Conservation (phyloP, 2,113 vertebrate genomes). For the Cariama cristata region DNA sequence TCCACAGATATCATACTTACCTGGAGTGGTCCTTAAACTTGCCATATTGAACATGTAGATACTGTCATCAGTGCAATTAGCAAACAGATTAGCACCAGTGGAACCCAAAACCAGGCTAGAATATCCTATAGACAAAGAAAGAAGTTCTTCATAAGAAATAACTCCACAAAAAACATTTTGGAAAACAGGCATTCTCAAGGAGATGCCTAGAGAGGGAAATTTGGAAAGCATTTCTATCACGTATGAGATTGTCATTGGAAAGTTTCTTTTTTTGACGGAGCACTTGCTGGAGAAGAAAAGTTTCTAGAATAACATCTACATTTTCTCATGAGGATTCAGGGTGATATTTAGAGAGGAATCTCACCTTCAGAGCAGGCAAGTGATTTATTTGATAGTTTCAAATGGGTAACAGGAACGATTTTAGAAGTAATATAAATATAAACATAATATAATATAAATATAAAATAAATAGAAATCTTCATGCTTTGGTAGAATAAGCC, state of each 20-base stretch:
- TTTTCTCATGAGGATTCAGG: not conserved
- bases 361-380: not conserved
- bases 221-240: not conserved
- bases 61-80: constrained; percentile 94
- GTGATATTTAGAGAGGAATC: not conserved
- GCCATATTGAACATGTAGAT: constrained; percentile 94
- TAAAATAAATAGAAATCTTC: not conserved
- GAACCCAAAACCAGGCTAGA: constrained; percentile 94
- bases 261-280: not conserved
- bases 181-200: not conserved
- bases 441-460: too few species aligned
- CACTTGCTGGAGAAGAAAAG: not conserved
- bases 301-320: not conserved
- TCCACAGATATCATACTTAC: constrained; percentile 65
- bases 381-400: not conserved
- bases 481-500: not conserved
- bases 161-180: not conserved
- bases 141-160: not conserved
- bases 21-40: constrained; percentile 85
- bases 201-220: not conserved
- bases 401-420: not conserved
- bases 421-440: not conserved
- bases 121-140: constrained; percentile 81
- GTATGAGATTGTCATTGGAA: not conserved
- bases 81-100: constrained; percentile 86